These are phyloP conservation scores for Tiphia femorata DNA, from an alignment of 2,888 invertebrate genomes.

Conservation along the genomic window DNA sequence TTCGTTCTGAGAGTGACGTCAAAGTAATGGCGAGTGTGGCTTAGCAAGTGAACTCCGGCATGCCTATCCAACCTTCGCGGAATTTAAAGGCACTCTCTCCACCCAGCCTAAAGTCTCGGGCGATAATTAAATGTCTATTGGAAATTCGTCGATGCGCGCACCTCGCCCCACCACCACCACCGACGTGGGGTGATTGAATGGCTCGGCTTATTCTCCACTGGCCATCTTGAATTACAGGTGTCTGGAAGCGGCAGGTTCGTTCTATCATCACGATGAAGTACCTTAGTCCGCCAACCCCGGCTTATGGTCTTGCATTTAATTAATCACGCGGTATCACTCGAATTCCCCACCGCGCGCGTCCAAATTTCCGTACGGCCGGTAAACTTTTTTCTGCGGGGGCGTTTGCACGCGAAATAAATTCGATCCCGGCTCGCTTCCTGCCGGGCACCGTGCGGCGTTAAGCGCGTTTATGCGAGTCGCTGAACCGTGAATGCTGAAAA, in stretches of 20 bases:
- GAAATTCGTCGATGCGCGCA: constrained; percentile 36
- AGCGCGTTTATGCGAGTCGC: background rate
- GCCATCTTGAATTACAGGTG: constrained; percentile 42
- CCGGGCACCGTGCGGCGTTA: background rate
- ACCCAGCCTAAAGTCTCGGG: constrained; percentile 6
- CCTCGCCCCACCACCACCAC: too few relatives aligned
- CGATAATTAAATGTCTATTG: constrained; percentile 48
- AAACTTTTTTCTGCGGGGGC: too few relatives aligned
- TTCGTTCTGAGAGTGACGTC: constrained; percentile 9
- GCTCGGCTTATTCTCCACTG: constrained; percentile 28
- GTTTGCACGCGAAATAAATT: background rate
- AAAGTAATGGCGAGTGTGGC: constrained; percentile 12
- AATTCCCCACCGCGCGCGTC: too few relatives aligned
- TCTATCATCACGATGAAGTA: constrained; percentile 42
- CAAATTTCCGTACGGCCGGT: background rate
- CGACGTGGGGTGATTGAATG: constrained; percentile 41
- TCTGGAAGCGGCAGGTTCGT: constrained; percentile 44
- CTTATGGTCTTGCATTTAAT: constrained; percentile 42
- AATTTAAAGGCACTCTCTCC: constrained; percentile 34
- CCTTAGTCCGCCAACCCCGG: constrained; percentile 21
- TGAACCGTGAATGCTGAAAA: too few relatives aligned
- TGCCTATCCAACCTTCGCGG: constrained; percentile 19
- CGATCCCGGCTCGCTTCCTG: background rate
- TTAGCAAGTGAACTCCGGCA: constrained; percentile 5
- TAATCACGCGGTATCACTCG: constrained; percentile 39